Evolutionary conservation across 2,113 vertebrate genomes (phyloP), one percentile per base, ranked within the genome.

Genomic region (Todiramphus chloris): DNA sequence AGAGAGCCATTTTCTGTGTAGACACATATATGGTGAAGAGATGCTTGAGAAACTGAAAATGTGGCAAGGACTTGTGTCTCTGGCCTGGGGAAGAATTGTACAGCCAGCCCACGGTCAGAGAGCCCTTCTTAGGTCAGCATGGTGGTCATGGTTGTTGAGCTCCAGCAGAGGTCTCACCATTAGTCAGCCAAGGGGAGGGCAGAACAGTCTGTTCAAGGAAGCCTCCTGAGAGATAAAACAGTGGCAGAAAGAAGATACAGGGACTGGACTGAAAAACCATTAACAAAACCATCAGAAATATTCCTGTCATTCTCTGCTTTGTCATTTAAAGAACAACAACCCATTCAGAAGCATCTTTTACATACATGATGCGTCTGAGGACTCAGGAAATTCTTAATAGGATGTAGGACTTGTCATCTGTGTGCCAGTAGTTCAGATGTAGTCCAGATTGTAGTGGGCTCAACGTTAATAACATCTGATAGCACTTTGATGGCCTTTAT

Each of bases 371-470:
- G 37, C 0, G 1, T 83, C 66, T 64, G 75, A 87, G 70, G 58
- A 33, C 81, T 91, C 91, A 83, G 70, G 91, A 96, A 88, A 91
- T 55, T 41, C 84, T 43, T 85, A 25, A 23, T 37, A 78, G 82
- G 82, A 62, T 83, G 75, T 79, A 80, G 92, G 37, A 76, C 69
- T 92, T 96, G 62, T 89, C 96, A 96, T 96, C 92, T 97, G 94
- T 8, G 70, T 66, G 67, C 94, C 94, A 96, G 92, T 50, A 66
- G 25, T 53, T 96, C 96, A 96, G 86, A 95, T 96, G 94, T 4
- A 76, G 67, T 58, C 96, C 93, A 96, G 91, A 96, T 94, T 96
- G 92, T 18, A 77, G 77, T 31, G 44, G 67, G 70, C 37, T 91
- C 72, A 55, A 19, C 0, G 6, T 35, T 92, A 78, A n/a, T 63